Evolutionary conservation across 2,888 invertebrate genomes (phyloP), one percentile per base, ranked within the genome.

Genomic region (Cremastobaeus sp.): DNA sequence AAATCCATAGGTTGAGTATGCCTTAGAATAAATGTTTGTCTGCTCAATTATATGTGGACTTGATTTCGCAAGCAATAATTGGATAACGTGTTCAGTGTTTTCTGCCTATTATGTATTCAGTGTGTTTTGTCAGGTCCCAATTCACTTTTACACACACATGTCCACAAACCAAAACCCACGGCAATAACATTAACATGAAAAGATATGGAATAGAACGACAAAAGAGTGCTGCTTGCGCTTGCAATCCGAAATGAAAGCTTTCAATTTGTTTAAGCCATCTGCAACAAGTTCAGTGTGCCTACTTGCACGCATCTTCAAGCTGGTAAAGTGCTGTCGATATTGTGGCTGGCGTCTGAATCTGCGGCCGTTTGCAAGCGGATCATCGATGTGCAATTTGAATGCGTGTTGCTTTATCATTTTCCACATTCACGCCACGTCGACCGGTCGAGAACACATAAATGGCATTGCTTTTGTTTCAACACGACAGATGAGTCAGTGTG

Each of bases 191-290:
- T 17, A 17, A 34, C 3, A 12, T 35, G 25, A 52, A 37, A 9
- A 28, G 15, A 8, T 6, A 28, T 14, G 9, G 8, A 3, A 25
- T 39, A 28, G 11, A 43, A 32, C 34, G n/a, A 48, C 32, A 43
- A 43, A 9, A 32, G 28, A 69, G 69, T 60, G 69, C 30, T 43
- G 60, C 69, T 50, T 69, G 69, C 21, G 69, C 69, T 69, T 69
- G 43, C 47, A 39, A 45, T 20, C 37, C 25, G 41, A 60, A 52
- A 47, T 28, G 21, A 47, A 54, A 6, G 69, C 69, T 69, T 59
- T 62, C 39, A 37, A 30, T 62, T 54, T 69, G 54, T 69, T 60
- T 69, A 52, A 30, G 59, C 35, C 68, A 50, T 18, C 57, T 11
- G 32, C 60, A 55, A 39, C 37, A 47, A 65, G 11, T 6, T 68